Conservation (phyloP, 1,140 invertebrate genomes). For the Drosophila ogumai region DNA sequence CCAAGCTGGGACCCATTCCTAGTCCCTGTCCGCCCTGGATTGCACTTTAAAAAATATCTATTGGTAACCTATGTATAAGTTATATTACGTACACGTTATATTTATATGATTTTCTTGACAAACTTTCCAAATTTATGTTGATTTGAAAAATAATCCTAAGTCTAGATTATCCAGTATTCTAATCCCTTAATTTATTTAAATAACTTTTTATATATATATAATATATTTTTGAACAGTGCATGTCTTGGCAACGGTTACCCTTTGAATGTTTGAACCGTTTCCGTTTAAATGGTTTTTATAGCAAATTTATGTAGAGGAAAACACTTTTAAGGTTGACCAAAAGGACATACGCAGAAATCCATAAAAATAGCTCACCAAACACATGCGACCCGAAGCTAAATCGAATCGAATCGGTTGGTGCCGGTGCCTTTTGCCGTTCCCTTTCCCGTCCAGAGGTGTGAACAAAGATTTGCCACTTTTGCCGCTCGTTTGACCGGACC, state of each 20-base stretch:
- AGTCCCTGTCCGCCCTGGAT: neutral
- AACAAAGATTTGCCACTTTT: conserved; percentile 83
- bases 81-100: neutral
- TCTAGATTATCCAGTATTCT: too few relatives aligned
- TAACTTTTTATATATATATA: neutral
- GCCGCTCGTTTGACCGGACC: conserved; percentile 64
- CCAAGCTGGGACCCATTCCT: conserved; percentile 15
- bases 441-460: conserved; percentile 54
- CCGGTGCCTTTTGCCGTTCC: neutral
- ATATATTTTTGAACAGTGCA: conserved; percentile 28
- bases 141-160: too few relatives aligned
- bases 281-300: conserved; percentile 83
- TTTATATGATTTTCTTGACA: neutral
- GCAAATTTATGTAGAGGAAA: conserved; percentile 84
- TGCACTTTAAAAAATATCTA: conserved; percentile 10
- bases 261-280: conserved; percentile 79
- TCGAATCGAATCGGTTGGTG: conserved; percentile 6
- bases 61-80: neutral
- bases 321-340: conserved; percentile 77
- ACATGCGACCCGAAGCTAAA: conserved; percentile 51
- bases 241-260: conserved; percentile 59
- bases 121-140: too few relatives aligned
- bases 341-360: conserved; percentile 78
- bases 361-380: conserved; percentile 76
- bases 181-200: neutral